Conservation (phyloP, 2,113 vertebrate genomes). For the Gadus chalcogrammus region DNA sequence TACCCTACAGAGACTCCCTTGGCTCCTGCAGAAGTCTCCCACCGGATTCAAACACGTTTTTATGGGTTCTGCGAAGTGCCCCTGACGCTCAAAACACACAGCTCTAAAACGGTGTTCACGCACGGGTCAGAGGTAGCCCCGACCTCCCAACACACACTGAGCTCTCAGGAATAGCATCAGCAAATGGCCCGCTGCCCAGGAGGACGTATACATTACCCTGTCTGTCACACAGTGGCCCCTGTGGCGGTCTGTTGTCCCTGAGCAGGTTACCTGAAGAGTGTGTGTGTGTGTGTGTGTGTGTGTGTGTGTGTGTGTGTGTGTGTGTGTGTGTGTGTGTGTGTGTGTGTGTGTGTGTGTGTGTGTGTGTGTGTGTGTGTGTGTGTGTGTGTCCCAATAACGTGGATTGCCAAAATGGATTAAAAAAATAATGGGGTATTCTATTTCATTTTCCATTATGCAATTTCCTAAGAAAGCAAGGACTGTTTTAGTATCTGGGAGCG, state of each 20-base stretch:
- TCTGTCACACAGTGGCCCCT: conserved; percentile 18
- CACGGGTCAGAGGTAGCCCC: conserved; percentile 64
- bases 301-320: too few species aligned
- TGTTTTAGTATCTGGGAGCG: conserved; percentile 49
- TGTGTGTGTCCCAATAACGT: conserved; percentile 13
- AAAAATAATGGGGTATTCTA: conserved; percentile 41
- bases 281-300: too few species aligned
- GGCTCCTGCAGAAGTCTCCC: conserved; percentile 35
- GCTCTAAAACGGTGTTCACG: conserved; percentile 52
- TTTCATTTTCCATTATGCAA: conserved; percentile 57
- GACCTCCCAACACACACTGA: conserved; percentile 66
- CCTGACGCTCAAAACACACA: conserved; percentile 73
- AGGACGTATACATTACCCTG: conserved; percentile 41
- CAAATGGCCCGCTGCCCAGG: conserved; percentile 58
- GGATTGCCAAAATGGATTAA: conserved; percentile 39
- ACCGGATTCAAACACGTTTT: conserved; percentile 59
- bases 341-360: too few species aligned
- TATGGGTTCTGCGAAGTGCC: conserved; percentile 63
- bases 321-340: too few species aligned
- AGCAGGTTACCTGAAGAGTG: not conserved
- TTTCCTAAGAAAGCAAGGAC: conserved; percentile 35
- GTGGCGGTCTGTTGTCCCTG: conserved; percentile 1
- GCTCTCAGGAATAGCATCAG: conserved; percentile 61
- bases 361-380: too few species aligned
- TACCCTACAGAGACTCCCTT: conserved; percentile 53